Evolutionary conservation across 2,113 vertebrate species (phyloP), one percentile per base, ranked within the genome.

Genomic region (Atherinomorus stipes): DNA sequence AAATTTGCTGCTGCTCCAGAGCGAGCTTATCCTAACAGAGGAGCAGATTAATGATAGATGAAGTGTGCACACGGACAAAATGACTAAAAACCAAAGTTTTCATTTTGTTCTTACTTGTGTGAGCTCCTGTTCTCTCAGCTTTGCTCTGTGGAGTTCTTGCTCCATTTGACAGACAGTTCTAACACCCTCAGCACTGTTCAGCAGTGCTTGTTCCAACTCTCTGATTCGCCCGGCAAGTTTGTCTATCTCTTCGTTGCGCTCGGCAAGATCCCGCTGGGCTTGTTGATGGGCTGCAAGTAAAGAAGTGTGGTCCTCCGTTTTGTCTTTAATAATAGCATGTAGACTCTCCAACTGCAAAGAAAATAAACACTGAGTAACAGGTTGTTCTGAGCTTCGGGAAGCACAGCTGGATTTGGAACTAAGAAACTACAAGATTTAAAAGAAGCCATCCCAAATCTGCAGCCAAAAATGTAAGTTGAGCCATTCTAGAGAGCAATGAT

Each of bases 161-260:
- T 96, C 96, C 65, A 99, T 91, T 65, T 86, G 82, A 4, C 31
- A 42, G 4, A 92, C 53, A 1, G 91, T 87, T 34, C 90, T 84
- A 4, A 81, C 90, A 49, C 65, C 85, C 76, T 94, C 92, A 0
- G 87, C 50, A 12, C 89, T 85, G 18, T 54, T 90, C 1, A 94
- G 91, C 52, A 93, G 76, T 0, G 91, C 92, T 62, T 92, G 93
- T 67, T 97, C 94, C 3, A 99, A 93, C 69, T 94, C 95, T 61
- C 83, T 87, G 52, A 97, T 92, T 74, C 90, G 91, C 12, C 87
- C 74, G 0, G 94, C 22, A 70, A 97, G 78, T 44, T 95, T 94
- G 74, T 96, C 94, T 51, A 95, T 96, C 89, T 99, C 96, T 57
- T 96, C 92, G 31, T 96, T 95, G 76, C 94, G 95, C 47, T 94